Evolutionary conservation across 2,797 vertebrate genomes (phyloP).

Genomic region (Cichlasoma orientale): DNA sequence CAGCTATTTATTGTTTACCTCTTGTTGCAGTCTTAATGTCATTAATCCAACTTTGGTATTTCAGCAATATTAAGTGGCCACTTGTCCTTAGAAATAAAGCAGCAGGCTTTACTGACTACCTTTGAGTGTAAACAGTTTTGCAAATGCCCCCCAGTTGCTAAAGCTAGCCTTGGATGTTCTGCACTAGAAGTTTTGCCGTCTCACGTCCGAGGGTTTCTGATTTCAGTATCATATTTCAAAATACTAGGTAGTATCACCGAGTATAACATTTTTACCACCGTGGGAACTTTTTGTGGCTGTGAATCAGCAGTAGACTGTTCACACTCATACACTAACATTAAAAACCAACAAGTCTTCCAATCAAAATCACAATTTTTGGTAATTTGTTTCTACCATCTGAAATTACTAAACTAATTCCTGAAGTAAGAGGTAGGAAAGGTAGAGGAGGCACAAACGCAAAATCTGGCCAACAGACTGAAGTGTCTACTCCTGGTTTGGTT

Average conservation of each 20-base stretch:
- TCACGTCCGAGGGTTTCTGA: background rate
- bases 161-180: background rate
- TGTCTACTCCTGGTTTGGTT: background rate
- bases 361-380: accelerated
- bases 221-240: background rate
- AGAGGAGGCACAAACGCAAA: no score
- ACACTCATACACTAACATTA: background rate
- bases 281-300: background rate
- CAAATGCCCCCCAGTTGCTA: background rate
- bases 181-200: background rate
- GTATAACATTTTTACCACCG: background rate
- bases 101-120: background rate
- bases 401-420: background rate
- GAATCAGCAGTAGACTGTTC: background rate
- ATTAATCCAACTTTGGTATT: background rate
- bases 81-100: background rate
- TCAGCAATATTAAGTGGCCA: background rate
- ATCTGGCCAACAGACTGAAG: background rate
- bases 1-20: background rate
- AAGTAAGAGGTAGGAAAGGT: no score
- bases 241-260: background rate
- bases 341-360: background rate
- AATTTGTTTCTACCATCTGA: accelerated
- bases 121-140: background rate
- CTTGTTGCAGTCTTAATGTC: background rate